Evolutionary conservation across 2,888 invertebrate species (phyloP).

Genomic region (Pandemis cinnamomeana): DNA sequence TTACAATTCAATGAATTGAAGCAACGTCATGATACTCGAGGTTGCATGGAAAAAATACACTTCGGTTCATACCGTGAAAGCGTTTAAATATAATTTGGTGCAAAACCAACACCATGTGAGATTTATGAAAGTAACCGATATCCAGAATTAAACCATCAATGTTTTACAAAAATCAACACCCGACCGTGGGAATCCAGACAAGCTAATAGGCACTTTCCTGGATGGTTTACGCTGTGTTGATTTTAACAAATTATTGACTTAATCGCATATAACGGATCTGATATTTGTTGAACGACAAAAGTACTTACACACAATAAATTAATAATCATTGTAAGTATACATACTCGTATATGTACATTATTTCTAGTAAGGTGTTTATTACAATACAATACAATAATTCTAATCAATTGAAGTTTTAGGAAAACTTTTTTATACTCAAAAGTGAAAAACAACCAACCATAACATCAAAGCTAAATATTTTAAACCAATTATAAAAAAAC

Average conservation of each 20-base stretch:
- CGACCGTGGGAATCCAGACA: conserved; percentile 20
- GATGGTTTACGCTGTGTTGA: conserved; percentile 21
- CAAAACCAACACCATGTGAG: conserved; percentile 10
- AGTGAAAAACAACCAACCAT: background rate
- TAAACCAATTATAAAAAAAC: background rate
- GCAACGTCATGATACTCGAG: background rate
- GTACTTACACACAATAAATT: too few species aligned
- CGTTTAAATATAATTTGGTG: conserved; percentile 9
- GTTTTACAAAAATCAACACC: conserved; percentile 13
- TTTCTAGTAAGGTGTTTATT: too few species aligned
- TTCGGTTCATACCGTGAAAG: background rate
- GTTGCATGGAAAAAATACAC: background rate
- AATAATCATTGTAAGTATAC: too few species aligned
- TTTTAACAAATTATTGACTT: conserved; percentile 13
- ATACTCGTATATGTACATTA: too few species aligned
- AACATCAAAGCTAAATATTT: background rate
- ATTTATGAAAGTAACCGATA: conserved; percentile 30
- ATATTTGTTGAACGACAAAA: background rate
- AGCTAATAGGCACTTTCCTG: conserved; percentile 12
- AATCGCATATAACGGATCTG: background rate
- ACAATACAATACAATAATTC: too few species aligned
- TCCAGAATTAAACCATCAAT: conserved; percentile 25
- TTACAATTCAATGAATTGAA: conserved; percentile 2
- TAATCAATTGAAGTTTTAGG: too few species aligned
- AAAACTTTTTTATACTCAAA: too few species aligned